Conservation (phyloP, 2,113 vertebrate genomes). For the Manacus vitellinus region DNA sequence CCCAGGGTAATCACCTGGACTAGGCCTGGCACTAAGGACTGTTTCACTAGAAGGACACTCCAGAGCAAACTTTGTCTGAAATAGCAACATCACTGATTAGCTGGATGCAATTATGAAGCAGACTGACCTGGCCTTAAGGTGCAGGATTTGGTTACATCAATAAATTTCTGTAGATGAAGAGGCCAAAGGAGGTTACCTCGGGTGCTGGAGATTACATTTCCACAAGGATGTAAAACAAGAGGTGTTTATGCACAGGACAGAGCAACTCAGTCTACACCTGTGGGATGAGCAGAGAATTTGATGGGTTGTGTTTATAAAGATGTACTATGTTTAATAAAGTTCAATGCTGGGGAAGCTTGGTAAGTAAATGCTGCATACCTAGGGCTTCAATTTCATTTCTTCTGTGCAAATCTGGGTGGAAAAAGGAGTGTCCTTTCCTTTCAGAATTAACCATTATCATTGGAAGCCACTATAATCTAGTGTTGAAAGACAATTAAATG, state of each 20-base stretch:
- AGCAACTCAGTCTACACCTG: neutral
- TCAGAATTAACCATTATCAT: neutral
- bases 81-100: neutral
- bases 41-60: neutral
- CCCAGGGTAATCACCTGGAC: rapidly evolving
- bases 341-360: neutral
- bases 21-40: neutral
- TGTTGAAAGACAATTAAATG: neutral
- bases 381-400: neutral
- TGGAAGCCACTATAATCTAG: neutral
- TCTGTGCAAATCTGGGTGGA: neutral
- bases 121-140: neutral
- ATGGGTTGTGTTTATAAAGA: neutral
- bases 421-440: neutral
- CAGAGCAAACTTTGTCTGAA: neutral
- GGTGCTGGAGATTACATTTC: neutral
- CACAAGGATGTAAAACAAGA: neutral
- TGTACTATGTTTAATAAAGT: neutral
- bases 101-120: neutral
- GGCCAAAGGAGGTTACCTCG: neutral
- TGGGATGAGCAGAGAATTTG: neutral
- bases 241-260: neutral
- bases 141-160: neutral
- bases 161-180: neutral
- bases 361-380: neutral